Evolutionary conservation across 2,113 vertebrate species (phyloP).

Genomic region (Sphyrna mokarran): DNA sequence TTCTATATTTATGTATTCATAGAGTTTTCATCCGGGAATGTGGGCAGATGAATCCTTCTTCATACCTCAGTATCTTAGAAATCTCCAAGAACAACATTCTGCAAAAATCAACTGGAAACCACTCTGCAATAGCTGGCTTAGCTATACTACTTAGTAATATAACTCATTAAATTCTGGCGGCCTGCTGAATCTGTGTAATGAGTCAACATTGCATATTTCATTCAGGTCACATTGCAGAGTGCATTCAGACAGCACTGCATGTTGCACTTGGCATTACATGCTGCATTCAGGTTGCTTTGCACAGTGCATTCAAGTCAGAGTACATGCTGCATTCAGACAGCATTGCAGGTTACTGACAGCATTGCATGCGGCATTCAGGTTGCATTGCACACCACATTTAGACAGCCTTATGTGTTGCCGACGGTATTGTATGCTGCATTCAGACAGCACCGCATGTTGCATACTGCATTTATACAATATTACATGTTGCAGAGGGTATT

Average conservation of each 20-base stretch:
- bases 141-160: neutral
- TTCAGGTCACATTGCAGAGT: neutral
- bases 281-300: neutral
- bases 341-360: neutral
- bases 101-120: neutral
- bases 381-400: neutral
- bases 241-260: neutral
- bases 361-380: neutral
- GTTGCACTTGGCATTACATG: neutral
- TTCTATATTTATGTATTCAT: neutral
- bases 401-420: neutral
- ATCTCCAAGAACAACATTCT: slow-evolving; percentile 12
- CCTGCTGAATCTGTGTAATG: neutral
- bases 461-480: neutral
- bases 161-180: neutral
- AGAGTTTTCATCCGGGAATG: neutral
- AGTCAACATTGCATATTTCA: neutral
- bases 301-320: too few relatives aligned
- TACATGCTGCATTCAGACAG: neutral
- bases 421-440: neutral
- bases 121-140: neutral
- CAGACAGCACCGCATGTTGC: neutral
- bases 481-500: neutral
- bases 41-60: neutral
- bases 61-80: neutral